Evolutionary conservation across 2,113 vertebrate species (phyloP).

Genomic region (Oryzias melastigma): DNA sequence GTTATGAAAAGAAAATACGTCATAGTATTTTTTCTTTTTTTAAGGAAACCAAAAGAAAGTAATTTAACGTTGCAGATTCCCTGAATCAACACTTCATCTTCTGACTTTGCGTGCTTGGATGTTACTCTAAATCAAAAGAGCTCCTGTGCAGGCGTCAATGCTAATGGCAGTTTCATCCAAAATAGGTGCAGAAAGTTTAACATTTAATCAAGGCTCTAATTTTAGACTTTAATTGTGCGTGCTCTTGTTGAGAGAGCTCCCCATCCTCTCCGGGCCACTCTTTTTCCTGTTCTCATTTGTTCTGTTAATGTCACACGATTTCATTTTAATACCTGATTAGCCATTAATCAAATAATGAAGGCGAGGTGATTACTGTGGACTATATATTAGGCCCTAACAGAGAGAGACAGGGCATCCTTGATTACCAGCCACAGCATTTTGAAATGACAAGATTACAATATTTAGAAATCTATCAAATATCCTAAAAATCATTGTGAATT

Average conservation of each 20-base stretch:
- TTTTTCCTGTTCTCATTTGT: conserved; percentile 78
- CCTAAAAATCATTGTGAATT: neutral
- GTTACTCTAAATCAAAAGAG: conserved; percentile 5
- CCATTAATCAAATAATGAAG: conserved; percentile 75
- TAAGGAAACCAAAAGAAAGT: neutral
- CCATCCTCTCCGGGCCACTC: conserved; percentile 40
- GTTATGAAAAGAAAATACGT: no score
- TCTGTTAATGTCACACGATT: conserved; percentile 66
- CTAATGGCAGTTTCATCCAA: conserved; percentile 63
- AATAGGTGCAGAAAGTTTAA: conserved; percentile 76
- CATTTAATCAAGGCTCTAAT: conserved; percentile 80
- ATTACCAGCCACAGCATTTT: conserved; percentile 24
- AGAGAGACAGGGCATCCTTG: conserved; percentile 17
- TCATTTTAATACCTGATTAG: conserved; percentile 83
- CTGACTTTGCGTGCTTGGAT: neutral
- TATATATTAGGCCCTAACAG: conserved; percentile 21
- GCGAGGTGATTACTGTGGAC: conserved; percentile 42
- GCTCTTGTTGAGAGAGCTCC: conserved; percentile 62
- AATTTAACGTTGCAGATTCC: neutral
- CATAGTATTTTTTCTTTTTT: no score
- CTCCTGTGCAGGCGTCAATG: conserved; percentile 51
- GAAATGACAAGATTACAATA: neutral
- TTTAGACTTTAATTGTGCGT: conserved; percentile 76
- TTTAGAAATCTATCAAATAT: neutral
- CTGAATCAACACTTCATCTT: neutral